phyloP scores from a whole-genome alignment of 35 echinoderm and acorn worm species.

The Heliocidaris erythrogramma region DNA sequence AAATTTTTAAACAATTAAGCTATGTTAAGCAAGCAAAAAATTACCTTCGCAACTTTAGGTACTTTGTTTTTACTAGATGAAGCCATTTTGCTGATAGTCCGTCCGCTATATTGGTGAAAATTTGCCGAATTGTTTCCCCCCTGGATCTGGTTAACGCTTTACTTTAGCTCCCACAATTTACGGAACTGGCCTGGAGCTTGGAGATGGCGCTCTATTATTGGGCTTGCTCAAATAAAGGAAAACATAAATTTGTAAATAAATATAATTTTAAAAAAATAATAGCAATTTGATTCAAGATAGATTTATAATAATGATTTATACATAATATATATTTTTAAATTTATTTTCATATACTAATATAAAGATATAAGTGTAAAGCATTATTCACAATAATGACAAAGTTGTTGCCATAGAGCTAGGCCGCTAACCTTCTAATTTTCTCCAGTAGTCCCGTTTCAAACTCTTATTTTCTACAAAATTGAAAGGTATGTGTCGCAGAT shows the following conservation, averaged over 20 bases:
- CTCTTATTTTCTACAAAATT: not conserved
- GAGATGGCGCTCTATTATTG: not conserved
- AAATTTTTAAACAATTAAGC: not conserved
- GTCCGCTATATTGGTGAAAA: not conserved
- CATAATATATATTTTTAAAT: not conserved
- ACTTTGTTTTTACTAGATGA: conserved; percentile 78
- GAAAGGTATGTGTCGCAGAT: not conserved
- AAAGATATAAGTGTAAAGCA: not conserved
- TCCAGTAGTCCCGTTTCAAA: not conserved
- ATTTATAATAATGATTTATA: not conserved
- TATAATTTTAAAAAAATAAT: not conserved
- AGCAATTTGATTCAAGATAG: not conserved
- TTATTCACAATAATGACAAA: not conserved
- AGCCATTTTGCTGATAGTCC: conserved; percentile 54
- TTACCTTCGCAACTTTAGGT: conserved; percentile 96
- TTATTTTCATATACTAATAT: not conserved
- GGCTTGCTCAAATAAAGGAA: conserved; percentile 6
- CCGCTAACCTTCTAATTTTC: conserved; percentile 34
- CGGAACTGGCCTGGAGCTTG: no score
- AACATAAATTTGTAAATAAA: not conserved
- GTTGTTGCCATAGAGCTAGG: conserved; percentile 43
- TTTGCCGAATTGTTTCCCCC: not conserved
- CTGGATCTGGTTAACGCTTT: not conserved
- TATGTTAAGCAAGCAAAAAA: not conserved
- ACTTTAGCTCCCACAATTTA: no score